These are phyloP conservation scores for Litocranius walleri DNA, from an alignment of 2,113 vertebrate species.

Conservation along the genomic window DNA sequence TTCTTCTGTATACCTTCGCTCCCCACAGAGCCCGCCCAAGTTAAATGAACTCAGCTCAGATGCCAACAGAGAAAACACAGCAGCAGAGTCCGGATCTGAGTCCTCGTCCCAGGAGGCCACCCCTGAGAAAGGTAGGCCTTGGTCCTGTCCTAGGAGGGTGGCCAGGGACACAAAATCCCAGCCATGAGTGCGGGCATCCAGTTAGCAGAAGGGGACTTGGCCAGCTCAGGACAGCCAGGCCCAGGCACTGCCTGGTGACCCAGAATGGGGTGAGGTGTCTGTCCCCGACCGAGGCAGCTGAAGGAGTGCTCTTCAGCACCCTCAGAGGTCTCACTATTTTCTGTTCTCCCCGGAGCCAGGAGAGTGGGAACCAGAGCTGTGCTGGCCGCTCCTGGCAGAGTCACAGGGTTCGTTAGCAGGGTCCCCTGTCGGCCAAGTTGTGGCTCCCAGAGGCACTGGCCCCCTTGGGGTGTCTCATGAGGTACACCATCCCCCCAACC, in stretches of 20 bases:
- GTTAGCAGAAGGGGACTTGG: background rate
- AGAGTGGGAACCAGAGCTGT: background rate
- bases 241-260: background rate
- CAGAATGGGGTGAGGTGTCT: background rate
- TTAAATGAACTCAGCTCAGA: conserved; percentile 85
- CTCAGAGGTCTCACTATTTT: background rate
- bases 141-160: background rate
- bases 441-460: background rate
- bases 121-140: conserved; percentile 90
- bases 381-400: background rate
- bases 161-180: background rate
- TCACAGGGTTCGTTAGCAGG: no score
- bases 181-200: no score
- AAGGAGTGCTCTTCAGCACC: background rate
- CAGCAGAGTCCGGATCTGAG: conserved; percentile 85
- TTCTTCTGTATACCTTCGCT: background rate
- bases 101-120: conserved; percentile 91
- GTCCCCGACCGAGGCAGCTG: background rate
- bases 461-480: background rate
- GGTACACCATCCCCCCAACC: background rate
- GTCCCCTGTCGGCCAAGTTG: background rate
- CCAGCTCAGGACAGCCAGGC: background rate
- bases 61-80: conserved; percentile 85
- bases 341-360: background rate
- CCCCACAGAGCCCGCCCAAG: conserved; percentile 91